Base-by-base conservation (phyloP, 2,888 invertebrate genomes). In the Synergus laeviventris region DNA sequence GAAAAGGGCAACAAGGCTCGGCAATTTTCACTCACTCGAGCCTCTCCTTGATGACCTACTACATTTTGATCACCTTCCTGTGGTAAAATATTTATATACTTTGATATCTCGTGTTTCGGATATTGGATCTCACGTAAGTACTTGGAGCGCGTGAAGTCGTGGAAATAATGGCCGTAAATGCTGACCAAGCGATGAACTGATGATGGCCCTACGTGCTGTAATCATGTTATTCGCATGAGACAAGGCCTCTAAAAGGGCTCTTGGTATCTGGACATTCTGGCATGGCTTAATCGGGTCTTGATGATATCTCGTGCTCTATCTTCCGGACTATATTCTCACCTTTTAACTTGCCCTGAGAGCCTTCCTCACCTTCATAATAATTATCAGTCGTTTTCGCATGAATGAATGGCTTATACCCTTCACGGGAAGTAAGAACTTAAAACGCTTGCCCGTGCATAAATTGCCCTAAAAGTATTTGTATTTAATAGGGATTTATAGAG, bases 131-230 rank as follows among this genome's bases (percentile, higher is more conserved):
- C 81, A 74, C 76, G 77, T 85, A 84, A 86, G 84, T 83, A 85
- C 80, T 81, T 79, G 80, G 82, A 76, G 83, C 85, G 88, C 84
- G 85, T 83, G 84, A 88, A 88, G 87, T 90, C 87, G 87, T 86
- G 86, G 85, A 84, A 86, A 88, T 90, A 88, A 89, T 86, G 88
- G 87, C 83, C 82, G 83, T 87, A 89, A 89, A 86, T 88, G 88
- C 88, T 86, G 88, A 89, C 84, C 82, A 78, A 81, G 77, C 84
- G 79, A 84, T 86, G 83, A 85, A 83, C 78, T 74, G 81, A 79
- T 70, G 78, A 82, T 82, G 80, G 83, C 79, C 75, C 75, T 80
- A 81, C 76, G 81, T 83, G 83, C 83, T 86, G 84, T 86, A 87
- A 89, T 88, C 87, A 87, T 83, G 87, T 87, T 84, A 87, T 88